These are phyloP conservation scores for Lucinisca nassula DNA, from an alignment of 2,888 invertebrate species.

Conservation along the genomic window DNA sequence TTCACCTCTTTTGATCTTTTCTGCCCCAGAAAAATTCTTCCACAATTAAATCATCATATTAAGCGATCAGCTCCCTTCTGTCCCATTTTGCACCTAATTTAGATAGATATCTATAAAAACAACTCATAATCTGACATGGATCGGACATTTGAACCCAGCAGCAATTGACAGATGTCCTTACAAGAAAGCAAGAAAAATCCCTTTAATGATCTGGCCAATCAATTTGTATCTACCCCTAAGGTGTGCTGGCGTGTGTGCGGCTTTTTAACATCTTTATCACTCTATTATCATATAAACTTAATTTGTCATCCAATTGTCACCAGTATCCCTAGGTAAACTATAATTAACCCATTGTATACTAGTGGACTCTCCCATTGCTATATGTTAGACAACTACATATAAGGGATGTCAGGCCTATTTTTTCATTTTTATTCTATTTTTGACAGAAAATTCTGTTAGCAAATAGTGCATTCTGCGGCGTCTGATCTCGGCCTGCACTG, in stretches of 20 bases:
- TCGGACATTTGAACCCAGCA: not conserved
- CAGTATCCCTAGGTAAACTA: too few relatives aligned
- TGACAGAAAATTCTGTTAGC: too few relatives aligned
- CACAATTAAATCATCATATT: not conserved
- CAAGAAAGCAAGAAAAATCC: not conserved
- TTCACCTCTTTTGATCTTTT: not conserved
- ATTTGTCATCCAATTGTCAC: too few relatives aligned
- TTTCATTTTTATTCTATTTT: too few relatives aligned
- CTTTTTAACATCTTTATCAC: not conserved
- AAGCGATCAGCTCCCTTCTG: not conserved
- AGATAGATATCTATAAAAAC: not conserved
- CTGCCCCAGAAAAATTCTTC: not conserved
- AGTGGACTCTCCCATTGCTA: too few relatives aligned
- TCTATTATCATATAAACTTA: not conserved
- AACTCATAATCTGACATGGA: not conserved
- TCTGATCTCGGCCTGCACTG: too few relatives aligned
- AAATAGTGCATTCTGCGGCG: too few relatives aligned
- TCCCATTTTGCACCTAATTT: not conserved
- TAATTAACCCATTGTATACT: too few relatives aligned
- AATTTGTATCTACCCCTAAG: not conserved
- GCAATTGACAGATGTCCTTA: conserved; percentile 6
- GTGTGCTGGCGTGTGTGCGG: not conserved
- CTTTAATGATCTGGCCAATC: not conserved
- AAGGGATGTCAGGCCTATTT: too few relatives aligned
- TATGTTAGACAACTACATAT: too few relatives aligned